Evolutionary conservation across 2,113 vertebrate genomes (phyloP).

Genomic region (Irena cyanogastra): DNA sequence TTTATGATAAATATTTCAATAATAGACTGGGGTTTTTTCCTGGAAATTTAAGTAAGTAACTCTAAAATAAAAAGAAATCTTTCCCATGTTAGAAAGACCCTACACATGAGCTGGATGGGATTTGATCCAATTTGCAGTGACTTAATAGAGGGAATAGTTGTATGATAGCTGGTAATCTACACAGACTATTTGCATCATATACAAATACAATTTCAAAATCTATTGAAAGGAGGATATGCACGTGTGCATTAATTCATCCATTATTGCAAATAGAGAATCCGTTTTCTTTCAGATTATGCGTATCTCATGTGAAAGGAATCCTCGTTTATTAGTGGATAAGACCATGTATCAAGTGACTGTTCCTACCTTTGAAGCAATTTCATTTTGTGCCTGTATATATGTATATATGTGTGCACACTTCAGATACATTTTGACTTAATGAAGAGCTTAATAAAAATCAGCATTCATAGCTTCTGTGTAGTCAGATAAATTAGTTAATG

Average conservation of each 20-base stretch:
- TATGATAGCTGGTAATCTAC: not conserved
- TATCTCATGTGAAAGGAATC: not conserved
- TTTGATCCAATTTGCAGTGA: not conserved
- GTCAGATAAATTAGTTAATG: conserved; percentile 77
- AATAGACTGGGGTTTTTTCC: not conserved
- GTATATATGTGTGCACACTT: conserved; percentile 13
- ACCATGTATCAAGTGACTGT: not conserved
- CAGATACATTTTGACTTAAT: conserved; percentile 70
- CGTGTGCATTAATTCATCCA: not conserved
- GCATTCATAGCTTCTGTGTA: conserved; percentile 67
- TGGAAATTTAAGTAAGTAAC: not conserved
- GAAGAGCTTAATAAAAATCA: conserved; percentile 77
- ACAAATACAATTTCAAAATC: not conserved
- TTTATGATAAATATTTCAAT: not conserved
- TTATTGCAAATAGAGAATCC: not conserved
- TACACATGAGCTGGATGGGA: not conserved
- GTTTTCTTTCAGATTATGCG: not conserved
- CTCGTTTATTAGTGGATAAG: conserved; percentile 1
- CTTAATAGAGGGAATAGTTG: not conserved
- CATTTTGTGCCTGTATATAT: conserved; percentile 27
- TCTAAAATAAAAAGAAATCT: not conserved
- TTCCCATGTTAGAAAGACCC: not conserved
- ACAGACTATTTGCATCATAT: not conserved
- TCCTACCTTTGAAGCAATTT: conserved; percentile 42
- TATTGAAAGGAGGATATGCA: not conserved